A percentile compares a stretch with the other conserved stretches of the same genome.
Conservation (phyloP, 2,797 vertebrate species). For the Lerista edwardsae region DNA sequence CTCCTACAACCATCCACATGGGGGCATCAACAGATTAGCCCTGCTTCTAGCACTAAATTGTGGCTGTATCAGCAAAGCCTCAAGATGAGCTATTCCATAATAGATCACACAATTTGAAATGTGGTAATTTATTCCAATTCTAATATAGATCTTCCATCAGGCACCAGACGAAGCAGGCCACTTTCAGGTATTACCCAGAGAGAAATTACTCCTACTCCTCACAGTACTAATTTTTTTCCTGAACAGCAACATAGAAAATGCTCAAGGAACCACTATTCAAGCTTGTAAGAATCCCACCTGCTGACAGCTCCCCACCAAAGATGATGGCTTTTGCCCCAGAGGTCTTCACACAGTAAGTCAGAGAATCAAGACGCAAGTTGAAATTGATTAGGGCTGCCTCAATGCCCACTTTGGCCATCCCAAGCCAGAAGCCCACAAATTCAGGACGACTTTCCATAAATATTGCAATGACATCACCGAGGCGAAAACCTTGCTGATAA, state of each 20-base stretch:
- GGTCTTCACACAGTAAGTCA: slow-evolving; percentile 81
- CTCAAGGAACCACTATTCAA: not conserved
- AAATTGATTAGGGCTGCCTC: slow-evolving; percentile 86
- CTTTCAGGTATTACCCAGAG: not conserved
- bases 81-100: not conserved
- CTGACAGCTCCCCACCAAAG: slow-evolving; percentile 86
- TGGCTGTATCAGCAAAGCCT: not conserved
- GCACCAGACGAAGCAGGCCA: not conserved
- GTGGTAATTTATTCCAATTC: not conserved
- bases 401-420: slow-evolving; percentile 84
- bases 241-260: not conserved
- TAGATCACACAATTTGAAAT: not conserved
- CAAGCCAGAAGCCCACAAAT: slow-evolving; percentile 86
- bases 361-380: slow-evolving; percentile 80
- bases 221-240: not conserved
- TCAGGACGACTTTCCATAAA: slow-evolving; percentile 84
- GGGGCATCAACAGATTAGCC: not conserved
- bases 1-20: not conserved
- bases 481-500: slow-evolving; percentile 74
- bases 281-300: slow-evolving; percentile 75
- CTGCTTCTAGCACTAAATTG: not conserved
- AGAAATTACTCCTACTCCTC: not conserved
- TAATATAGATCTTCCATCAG: not conserved
- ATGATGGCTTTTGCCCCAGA: slow-evolving; percentile 81
- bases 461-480: slow-evolving; percentile 86